phyloP scores from a whole-genome alignment of 2,113 vertebrate genomes.

The Apteryx owenii region DNA sequence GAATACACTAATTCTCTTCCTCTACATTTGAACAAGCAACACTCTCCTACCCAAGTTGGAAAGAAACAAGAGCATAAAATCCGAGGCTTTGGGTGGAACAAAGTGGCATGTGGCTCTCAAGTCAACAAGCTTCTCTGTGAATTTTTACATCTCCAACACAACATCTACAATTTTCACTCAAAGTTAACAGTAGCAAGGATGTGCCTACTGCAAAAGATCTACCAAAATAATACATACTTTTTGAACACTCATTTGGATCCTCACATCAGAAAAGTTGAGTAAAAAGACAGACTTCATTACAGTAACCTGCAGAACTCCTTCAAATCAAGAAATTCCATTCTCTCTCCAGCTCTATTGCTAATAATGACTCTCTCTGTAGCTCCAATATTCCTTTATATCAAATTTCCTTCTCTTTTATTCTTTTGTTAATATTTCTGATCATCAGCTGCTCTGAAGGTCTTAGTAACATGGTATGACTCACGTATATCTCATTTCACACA shows the following conservation, averaged over 20 bases:
- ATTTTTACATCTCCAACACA: not conserved
- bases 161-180: not conserved
- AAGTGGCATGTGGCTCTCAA: not conserved
- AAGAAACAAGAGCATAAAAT: constrained; percentile 1
- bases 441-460: not conserved
- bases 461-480: not conserved
- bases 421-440: not conserved
- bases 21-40: constrained; percentile 25
- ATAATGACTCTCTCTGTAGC: not conserved
- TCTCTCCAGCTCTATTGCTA: not conserved
- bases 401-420: not conserved
- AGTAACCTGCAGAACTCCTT: not conserved
- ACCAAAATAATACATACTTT: not conserved
- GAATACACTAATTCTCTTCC: constrained; percentile 40
- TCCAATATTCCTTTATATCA: not conserved
- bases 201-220: not conserved
- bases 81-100: not conserved
- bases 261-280: not conserved
- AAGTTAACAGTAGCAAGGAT: not conserved
- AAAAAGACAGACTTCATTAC: not conserved
- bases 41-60: not conserved
- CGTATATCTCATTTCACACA: not conserved
- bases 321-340: not conserved
- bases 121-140: not conserved
- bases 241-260: not conserved